A percentile compares a stretch with the other conserved stretches of the same genome.
Evolutionary conservation across 2,113 vertebrate species (phyloP).

Genomic region (Oreotragus oreotragus): DNA sequence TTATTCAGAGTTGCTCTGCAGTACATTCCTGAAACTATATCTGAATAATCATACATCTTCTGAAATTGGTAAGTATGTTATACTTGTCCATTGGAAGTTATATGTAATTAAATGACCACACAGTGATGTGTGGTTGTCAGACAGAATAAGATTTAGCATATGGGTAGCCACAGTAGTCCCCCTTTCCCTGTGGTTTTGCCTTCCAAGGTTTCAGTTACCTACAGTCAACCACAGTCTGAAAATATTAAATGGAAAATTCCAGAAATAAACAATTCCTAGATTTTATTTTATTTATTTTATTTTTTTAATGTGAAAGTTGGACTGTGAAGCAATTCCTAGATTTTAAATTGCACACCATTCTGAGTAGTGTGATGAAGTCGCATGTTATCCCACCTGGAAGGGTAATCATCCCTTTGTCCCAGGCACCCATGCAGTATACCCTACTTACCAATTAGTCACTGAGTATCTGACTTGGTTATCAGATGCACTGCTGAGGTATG

Average conservation of each 20-base stretch:
- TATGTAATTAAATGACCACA: not conserved
- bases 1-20: conserved; percentile 30
- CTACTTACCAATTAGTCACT: not conserved
- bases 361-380: not conserved
- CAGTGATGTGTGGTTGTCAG: not conserved
- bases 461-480: not conserved
- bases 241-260: not conserved
- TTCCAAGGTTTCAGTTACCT: not conserved
- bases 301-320: no score
- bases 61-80: not conserved
- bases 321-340: not conserved
- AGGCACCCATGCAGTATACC: not conserved
- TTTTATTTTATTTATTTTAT: no score
- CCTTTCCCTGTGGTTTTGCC: not conserved
- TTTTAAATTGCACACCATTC: not conserved
- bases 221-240: not conserved
- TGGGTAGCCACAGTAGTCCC: not conserved
- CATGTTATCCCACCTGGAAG: not conserved
- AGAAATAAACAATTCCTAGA: not conserved
- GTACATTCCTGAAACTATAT: not conserved
- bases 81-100: not conserved
- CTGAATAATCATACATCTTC: conserved; percentile 16
- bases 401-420: not conserved
- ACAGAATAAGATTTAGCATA: not conserved
- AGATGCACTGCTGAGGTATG: not conserved